These are phyloP conservation scores for Mormyrops boulengeri DNA, from an alignment of 2,797 vertebrate species.

Conservation along the genomic window DNA sequence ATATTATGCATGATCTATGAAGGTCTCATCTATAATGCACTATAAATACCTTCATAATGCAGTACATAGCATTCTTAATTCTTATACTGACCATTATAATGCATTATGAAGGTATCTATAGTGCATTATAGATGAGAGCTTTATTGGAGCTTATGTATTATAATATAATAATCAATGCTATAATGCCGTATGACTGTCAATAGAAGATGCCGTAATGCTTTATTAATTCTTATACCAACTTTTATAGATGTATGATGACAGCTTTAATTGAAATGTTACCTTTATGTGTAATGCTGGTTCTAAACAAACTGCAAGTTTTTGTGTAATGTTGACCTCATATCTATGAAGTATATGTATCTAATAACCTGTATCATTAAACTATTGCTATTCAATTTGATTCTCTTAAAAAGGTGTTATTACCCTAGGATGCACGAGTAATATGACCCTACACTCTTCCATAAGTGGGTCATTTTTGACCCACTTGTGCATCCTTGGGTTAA, in stretches of 20 bases:
- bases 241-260: background rate
- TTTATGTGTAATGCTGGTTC: background rate
- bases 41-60: too few relatives aligned
- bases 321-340: background rate
- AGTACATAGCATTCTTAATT: too few relatives aligned
- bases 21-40: background rate
- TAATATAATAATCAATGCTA: background rate
- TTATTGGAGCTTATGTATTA: too few relatives aligned
- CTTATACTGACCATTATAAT: too few relatives aligned
- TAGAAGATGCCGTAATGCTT: background rate
- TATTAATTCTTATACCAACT: background rate
- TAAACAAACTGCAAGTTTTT: background rate
- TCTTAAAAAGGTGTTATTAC: background rate
- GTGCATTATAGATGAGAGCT: too few relatives aligned
- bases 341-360: background rate
- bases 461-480: too few relatives aligned
- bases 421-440: too few relatives aligned
- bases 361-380: background rate
- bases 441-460: too few relatives aligned
- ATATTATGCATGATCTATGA: background rate
- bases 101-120: too few relatives aligned
- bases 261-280: background rate
- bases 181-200: background rate
- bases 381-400: background rate
- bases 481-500: too few relatives aligned